phyloP scores from a whole-genome alignment of 2,113 vertebrate genomes.

The Callochromis pleurospilus region DNA sequence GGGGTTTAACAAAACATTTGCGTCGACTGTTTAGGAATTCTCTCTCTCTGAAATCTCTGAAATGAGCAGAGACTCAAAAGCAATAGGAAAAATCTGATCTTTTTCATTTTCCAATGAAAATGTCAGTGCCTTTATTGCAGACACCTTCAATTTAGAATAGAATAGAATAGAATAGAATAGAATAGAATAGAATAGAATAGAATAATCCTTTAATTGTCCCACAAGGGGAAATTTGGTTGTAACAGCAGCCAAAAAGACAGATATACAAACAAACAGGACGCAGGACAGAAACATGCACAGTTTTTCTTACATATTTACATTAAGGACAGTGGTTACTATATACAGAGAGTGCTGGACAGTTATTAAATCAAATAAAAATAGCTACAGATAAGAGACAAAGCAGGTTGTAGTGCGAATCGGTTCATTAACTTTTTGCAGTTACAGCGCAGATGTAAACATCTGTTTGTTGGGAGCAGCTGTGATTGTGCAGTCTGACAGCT shows the following conservation, averaged over 20 bases:
- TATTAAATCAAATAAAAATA: too few relatives aligned
- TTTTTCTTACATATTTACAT: not conserved
- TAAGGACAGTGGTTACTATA: too few relatives aligned
- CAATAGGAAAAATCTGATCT: accelerated
- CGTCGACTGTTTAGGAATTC: not conserved
- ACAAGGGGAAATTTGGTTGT: not conserved
- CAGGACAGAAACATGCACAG: accelerated
- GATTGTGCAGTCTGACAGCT: too few relatives aligned
- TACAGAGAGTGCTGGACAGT: too few relatives aligned
- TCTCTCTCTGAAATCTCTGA: not conserved
- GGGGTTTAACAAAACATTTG: not conserved
- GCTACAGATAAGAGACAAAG: accelerated
- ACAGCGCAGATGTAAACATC: accelerated
- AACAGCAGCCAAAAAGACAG: accelerated
- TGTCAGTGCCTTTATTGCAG: not conserved
- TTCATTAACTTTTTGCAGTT: too few relatives aligned
- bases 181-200: too few relatives aligned
- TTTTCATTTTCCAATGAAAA: not conserved
- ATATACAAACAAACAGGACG: not conserved
- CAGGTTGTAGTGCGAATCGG: too few relatives aligned
- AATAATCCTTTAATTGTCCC: not conserved
- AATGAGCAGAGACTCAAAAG: not conserved
- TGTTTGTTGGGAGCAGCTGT: too few relatives aligned
- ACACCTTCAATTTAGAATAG: not conserved
- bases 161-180: not conserved